phyloP scores from a whole-genome alignment of 2,888 invertebrate species.

The Odontocolon sp. region DNA sequence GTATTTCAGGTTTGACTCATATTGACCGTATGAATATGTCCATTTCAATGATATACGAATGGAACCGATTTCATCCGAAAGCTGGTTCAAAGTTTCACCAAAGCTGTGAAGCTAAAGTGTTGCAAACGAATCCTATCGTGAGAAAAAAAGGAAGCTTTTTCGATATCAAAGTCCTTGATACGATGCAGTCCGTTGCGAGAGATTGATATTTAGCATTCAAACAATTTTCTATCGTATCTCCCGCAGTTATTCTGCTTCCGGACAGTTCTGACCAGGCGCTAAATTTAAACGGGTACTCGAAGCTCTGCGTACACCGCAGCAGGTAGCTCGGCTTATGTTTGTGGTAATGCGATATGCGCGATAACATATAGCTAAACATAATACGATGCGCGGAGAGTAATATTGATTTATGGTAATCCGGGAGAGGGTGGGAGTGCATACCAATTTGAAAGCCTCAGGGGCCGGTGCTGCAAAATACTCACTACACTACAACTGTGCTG shows the following conservation, averaged over 20 bases:
- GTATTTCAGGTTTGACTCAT: constrained; percentile 28
- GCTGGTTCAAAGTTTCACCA: not conserved
- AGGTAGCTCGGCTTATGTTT: constrained; percentile 25
- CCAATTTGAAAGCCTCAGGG: constrained; percentile 29
- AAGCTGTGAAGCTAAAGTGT: not conserved
- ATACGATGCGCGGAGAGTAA: constrained; percentile 47
- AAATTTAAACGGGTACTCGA: not conserved
- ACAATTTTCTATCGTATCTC: not conserved
- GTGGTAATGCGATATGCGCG: constrained; percentile 40
- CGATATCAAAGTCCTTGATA: not conserved
- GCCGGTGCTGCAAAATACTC: constrained; percentile 1
- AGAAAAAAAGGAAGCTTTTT: not conserved
- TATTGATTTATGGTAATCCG: constrained; percentile 55
- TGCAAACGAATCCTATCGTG: not conserved
- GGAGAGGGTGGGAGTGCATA: constrained; percentile 21
- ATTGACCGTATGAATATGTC: constrained; percentile 13
- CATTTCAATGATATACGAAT: not conserved
- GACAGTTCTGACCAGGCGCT: not conserved
- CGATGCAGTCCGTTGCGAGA: not conserved
- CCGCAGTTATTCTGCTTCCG: not conserved
- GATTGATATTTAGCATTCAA: not conserved
- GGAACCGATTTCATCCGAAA: not conserved
- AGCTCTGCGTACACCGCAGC: not conserved
- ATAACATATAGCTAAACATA: constrained; percentile 47
- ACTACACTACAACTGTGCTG: constrained; percentile 5